Conservation (phyloP, 2,888 invertebrate species). For the Morpho helenor region DNA sequence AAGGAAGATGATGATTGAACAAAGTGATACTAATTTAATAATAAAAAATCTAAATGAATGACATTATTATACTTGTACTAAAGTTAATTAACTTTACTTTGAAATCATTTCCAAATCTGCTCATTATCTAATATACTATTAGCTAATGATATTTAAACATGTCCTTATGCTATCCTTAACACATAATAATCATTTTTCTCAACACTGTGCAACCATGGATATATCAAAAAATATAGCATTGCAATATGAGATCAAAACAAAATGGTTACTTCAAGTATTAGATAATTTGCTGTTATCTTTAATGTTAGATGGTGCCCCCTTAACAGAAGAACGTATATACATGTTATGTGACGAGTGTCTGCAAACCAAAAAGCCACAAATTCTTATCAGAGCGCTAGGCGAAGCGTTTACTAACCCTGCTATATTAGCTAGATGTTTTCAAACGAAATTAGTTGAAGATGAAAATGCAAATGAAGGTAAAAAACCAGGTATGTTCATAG, state of each 20-base stretch:
- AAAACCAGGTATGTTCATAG: constrained; percentile 41
- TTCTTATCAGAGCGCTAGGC: constrained; percentile 86
- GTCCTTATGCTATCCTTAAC: background rate
- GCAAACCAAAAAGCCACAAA: constrained; percentile 82
- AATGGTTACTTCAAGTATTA: constrained; percentile 36
- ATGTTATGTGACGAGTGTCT: constrained; percentile 88
- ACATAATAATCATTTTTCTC: background rate
- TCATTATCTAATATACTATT: constrained; percentile 6
- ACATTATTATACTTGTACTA: too few relatives aligned
- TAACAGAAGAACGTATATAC: constrained; percentile 88
- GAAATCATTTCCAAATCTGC: background rate
- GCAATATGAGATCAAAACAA: constrained; percentile 16
- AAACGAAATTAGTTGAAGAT: constrained; percentile 54
- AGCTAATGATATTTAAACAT: constrained; percentile 4
- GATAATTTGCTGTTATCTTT: constrained; percentile 40
- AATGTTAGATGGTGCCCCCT: constrained; percentile 60
- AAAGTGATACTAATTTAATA: too few relatives aligned
- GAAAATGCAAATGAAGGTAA: constrained; percentile 66
- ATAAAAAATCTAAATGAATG: too few relatives aligned
- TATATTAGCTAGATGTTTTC: constrained; percentile 85
- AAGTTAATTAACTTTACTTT: too few relatives aligned
- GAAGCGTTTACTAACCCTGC: constrained; percentile 84
- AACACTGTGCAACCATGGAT: background rate
- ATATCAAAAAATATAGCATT: constrained; percentile 9
- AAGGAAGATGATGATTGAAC: too few relatives aligned